Conservation (phyloP, 2,888 invertebrate genomes). For the Eledona agricola region DNA sequence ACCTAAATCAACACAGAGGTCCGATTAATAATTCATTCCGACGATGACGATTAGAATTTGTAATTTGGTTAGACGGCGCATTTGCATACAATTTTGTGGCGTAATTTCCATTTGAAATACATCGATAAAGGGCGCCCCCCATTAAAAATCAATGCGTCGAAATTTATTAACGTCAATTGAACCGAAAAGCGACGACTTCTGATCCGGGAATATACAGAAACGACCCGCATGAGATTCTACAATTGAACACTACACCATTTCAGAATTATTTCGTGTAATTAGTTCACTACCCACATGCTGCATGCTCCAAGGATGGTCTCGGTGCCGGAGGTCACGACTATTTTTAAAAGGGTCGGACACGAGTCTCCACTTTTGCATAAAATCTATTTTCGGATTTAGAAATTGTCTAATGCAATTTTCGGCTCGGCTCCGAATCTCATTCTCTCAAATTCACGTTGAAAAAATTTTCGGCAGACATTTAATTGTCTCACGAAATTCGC, state of each 20-base stretch:
- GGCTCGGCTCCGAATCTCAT: too few species aligned
- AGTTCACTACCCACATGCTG: conserved; percentile 23
- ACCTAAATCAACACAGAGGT: conserved; percentile 25
- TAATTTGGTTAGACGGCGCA: conserved; percentile 24
- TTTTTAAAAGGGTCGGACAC: background rate
- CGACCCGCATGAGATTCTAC: conserved; percentile 27
- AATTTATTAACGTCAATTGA: conserved; percentile 12
- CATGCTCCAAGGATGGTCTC: conserved; percentile 4
- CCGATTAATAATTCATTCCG: conserved; percentile 32
- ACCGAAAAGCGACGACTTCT: background rate
- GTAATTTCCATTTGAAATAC: conserved; percentile 33
- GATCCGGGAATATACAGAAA: conserved; percentile 6
- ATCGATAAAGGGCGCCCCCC: conserved; percentile 13
- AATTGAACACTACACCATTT: conserved; percentile 19
- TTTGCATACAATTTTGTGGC: conserved; percentile 35
- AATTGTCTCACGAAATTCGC: too few species aligned
- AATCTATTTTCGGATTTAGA: background rate
- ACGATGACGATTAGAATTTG: conserved; percentile 32
- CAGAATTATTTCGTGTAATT: conserved; percentile 20
- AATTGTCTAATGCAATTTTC: too few species aligned
- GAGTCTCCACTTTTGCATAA: background rate
- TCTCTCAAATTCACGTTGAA: too few species aligned
- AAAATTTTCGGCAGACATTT: too few species aligned
- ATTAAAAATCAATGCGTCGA: conserved; percentile 13
- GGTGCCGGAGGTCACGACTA: background rate